Evolutionary conservation across 1,140 invertebrate species (phyloP).

Genomic region (Ceratitis capitata): DNA sequence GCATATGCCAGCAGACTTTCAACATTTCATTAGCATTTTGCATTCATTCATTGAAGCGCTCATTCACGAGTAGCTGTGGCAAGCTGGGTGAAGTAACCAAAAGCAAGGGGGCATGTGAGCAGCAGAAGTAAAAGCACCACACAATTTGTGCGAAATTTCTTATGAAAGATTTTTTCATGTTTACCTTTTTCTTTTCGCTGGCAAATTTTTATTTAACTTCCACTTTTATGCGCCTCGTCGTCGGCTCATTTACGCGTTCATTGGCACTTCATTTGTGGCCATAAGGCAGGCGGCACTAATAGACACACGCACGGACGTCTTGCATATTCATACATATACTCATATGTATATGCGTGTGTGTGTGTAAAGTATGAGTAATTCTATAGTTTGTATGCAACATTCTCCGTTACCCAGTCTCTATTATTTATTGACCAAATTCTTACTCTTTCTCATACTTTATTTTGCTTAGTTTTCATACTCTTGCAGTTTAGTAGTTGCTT

Average conservation of each 20-base stretch:
- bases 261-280: conserved; percentile 27
- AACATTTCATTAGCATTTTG: conserved; percentile 3
- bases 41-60: conserved; percentile 13
- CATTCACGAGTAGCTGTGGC: background rate
- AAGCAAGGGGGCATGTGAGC: background rate
- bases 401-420: background rate
- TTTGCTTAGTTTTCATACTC: background rate
- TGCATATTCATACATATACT: background rate
- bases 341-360: background rate
- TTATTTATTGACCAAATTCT: background rate
- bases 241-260: conserved; percentile 15
- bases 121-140: background rate
- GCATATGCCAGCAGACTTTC: conserved; percentile 4
- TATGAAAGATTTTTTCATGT: background rate
- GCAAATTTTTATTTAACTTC: no score
- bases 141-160: conserved; percentile 9
- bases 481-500: background rate
- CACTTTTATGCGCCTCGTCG: background rate
- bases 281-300: background rate
- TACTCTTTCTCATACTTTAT: conserved; percentile 4
- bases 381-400: background rate
- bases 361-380: background rate
- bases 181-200: background rate
- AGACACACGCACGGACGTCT: background rate
- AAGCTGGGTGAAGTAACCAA: background rate